phyloP scores from a whole-genome alignment of 2,113 vertebrate species.

The Ceyx margarethae region DNA sequence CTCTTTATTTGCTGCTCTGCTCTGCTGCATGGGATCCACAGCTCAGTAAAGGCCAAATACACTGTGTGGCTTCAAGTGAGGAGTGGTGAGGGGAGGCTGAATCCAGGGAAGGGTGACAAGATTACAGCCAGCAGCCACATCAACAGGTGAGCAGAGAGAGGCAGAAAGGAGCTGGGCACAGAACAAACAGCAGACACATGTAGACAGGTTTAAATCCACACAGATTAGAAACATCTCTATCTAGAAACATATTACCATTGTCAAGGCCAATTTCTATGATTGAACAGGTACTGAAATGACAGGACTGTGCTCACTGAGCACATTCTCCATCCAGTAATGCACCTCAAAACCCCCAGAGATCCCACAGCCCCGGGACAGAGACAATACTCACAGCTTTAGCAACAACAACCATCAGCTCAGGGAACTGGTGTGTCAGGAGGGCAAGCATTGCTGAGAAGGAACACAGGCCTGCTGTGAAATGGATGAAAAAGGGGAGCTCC shows the following conservation, averaged over 20 bases:
- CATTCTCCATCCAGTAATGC: background rate
- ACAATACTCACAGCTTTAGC: constrained; percentile 89
- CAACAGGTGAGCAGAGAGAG: background rate
- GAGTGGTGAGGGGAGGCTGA: background rate
- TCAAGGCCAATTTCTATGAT: background rate
- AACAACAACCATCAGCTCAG: constrained; percentile 96
- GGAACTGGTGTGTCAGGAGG: constrained; percentile 97
- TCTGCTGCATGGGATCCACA: background rate
- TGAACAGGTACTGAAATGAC: background rate
- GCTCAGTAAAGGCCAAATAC: background rate
- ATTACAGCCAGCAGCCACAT: background rate
- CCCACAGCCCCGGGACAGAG: constrained; percentile 15
- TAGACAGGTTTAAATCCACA: background rate
- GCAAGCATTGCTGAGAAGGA: constrained; percentile 98
- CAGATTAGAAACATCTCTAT: background rate
- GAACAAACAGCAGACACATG: background rate
- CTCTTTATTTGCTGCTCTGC: background rate
- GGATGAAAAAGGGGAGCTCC: constrained; percentile 98
- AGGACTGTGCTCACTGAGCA: background rate
- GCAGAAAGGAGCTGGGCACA: background rate
- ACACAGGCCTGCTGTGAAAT: constrained; percentile 97
- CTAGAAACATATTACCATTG: background rate
- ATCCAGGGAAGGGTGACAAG: background rate
- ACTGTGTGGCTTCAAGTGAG: background rate
- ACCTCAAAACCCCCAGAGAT: background rate